These are phyloP conservation scores for Oscheius sp. DNA, from an alignment of 1,140 invertebrate species.

Conservation along the genomic window DNA sequence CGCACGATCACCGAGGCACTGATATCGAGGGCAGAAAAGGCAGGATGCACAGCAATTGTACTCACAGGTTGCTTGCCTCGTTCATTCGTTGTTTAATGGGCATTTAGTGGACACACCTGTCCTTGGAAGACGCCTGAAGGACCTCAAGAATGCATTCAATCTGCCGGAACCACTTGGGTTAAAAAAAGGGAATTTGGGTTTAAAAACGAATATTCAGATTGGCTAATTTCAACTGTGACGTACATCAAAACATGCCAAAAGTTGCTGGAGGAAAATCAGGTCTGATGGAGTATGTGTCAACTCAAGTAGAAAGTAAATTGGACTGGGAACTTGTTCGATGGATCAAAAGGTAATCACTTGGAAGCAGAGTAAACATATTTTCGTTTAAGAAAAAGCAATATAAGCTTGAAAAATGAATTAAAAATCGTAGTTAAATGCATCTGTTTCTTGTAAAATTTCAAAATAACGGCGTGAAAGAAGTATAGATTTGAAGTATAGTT, in stretches of 20 bases:
- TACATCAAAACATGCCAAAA: constrained; percentile 38
- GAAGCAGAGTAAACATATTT: too few species aligned
- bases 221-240: constrained; percentile 61
- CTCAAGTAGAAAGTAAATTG: constrained; percentile 75
- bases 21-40: constrained; percentile 75
- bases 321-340: constrained; percentile 76
- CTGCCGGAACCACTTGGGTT: constrained; percentile 78
- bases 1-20: constrained; percentile 73
- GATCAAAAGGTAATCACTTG: constrained; percentile 39
- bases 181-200: constrained; percentile 68
- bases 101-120: constrained; percentile 80
- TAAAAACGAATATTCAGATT: constrained; percentile 50
- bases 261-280: constrained; percentile 67
- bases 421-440: too few species aligned
- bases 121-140: constrained; percentile 77
- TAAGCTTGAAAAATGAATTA: too few species aligned
- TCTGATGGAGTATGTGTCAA: constrained; percentile 73
- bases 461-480: not conserved
- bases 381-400: too few species aligned
- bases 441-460: not conserved
- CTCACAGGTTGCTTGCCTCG: constrained; percentile 69
- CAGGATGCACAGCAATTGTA: constrained; percentile 82
- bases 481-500: too few species aligned
- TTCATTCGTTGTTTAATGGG: too few species aligned
- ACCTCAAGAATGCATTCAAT: constrained; percentile 79